Evolutionary conservation across 1,140 invertebrate species (phyloP).

Genomic region (Cotesia vestalis): DNA sequence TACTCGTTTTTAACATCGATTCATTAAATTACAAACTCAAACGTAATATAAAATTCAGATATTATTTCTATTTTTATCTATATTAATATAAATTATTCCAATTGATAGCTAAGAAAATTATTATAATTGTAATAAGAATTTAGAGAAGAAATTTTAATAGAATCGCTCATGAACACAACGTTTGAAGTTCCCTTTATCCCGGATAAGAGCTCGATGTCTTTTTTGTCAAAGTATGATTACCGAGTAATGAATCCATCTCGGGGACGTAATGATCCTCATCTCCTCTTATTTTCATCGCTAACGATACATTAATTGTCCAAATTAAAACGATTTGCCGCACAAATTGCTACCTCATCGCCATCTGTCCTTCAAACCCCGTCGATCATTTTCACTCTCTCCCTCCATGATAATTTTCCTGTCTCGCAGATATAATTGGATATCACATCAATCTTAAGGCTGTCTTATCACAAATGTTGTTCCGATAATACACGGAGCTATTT

Average conservation of each 20-base stretch:
- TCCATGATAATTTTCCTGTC: not conserved
- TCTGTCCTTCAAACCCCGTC: slow-evolving; percentile 1
- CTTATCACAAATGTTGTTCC: slow-evolving; percentile 18
- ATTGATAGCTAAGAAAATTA: no score
- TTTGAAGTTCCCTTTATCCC: slow-evolving; percentile 10
- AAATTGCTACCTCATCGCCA: slow-evolving; percentile 23
- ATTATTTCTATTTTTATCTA: slow-evolving; percentile 15
- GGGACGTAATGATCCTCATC: slow-evolving; percentile 17
- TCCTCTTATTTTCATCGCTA: slow-evolving; percentile 37
- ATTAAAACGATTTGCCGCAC: slow-evolving; percentile 36
- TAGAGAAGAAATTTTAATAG: no score
- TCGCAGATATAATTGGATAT: slow-evolving; percentile 32
- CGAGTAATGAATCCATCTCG: not conserved
- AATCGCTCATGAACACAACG: no score
- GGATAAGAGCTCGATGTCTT: not conserved
- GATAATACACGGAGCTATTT: slow-evolving; percentile 9
- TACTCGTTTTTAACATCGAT: no score
- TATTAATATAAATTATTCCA: no score
- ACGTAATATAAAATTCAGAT: no score
- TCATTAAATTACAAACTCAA: no score
- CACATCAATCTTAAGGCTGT: slow-evolving; percentile 6
- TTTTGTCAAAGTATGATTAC: not conserved
- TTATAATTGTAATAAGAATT: no score
- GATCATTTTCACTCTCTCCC: slow-evolving; percentile 6
- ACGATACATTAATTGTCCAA: slow-evolving; percentile 48